Conservation (phyloP, 2,888 invertebrate genomes). For the Melinaea menophilus region DNA sequence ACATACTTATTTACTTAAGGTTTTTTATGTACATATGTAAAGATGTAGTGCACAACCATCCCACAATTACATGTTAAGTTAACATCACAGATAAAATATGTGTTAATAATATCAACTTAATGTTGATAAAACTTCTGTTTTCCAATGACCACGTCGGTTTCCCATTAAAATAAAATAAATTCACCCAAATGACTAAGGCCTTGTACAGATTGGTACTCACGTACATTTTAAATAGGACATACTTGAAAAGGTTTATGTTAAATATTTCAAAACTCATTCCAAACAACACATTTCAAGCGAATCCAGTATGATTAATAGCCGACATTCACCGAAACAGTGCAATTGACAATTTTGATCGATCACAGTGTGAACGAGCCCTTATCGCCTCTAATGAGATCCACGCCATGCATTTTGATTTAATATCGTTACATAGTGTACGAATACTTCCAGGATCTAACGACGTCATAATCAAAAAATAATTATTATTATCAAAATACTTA, state of each 20-base stretch:
- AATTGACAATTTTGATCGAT: conserved; percentile 77
- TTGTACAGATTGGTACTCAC: too few relatives aligned
- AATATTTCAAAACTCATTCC: neutral
- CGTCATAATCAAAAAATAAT: neutral
- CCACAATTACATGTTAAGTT: too few relatives aligned
- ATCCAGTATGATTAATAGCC: conserved; percentile 67
- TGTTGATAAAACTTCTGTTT: too few relatives aligned
- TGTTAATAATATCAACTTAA: too few relatives aligned
- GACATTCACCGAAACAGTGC: conserved; percentile 64
- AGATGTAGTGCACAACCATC: too few relatives aligned
- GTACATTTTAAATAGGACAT: too few relatives aligned
- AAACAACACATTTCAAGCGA: conserved; percentile 23
- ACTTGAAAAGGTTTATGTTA: neutral
- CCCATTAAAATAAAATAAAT: too few relatives aligned
- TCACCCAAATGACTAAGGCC: too few relatives aligned
- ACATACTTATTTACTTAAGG: too few relatives aligned
- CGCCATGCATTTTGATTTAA: conserved; percentile 38
- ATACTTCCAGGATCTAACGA: neutral
- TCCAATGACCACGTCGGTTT: too few relatives aligned
- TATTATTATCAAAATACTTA: neutral
- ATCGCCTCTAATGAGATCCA: conserved; percentile 48
- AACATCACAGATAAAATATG: too few relatives aligned
- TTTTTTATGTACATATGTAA: too few relatives aligned
- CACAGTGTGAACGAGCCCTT: conserved; percentile 50
- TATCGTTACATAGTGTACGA: neutral